A percentile compares a stretch with the other conserved stretches of the same genome.
Conservation (phyloP, 2,888 invertebrate genomes). For the Tetropium fuscum region DNA sequence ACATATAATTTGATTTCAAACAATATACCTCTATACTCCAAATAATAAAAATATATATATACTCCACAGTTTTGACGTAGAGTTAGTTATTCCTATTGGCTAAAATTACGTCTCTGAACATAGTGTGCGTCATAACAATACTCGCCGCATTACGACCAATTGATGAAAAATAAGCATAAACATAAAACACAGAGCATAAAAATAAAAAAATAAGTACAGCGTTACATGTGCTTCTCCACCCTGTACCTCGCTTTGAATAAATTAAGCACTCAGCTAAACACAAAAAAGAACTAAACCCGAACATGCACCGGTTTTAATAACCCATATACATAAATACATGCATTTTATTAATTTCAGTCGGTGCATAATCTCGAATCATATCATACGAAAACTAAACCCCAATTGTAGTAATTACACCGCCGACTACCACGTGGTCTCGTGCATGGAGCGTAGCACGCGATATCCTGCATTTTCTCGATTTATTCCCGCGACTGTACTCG, state of each 20-base stretch:
- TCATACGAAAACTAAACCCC: conserved; percentile 20
- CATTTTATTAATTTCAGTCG: conserved; percentile 19
- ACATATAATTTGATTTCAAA: too few species aligned
- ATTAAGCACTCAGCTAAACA: conserved; percentile 1
- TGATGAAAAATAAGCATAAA: background rate
- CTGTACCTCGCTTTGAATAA: background rate
- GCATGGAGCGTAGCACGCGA: conserved; percentile 14
- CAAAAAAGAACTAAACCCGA: background rate
- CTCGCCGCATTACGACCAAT: too few species aligned
- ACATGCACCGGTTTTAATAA: conserved; percentile 8
- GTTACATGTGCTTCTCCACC: too few species aligned
- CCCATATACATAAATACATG: conserved; percentile 12
- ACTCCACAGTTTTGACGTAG: too few species aligned
- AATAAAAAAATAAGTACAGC: too few species aligned
- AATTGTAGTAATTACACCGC: conserved; percentile 19
- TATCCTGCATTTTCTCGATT: conserved; percentile 13
- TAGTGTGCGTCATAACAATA: too few species aligned
- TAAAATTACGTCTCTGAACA: too few species aligned
- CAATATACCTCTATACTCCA: too few species aligned
- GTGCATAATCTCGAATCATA: conserved; percentile 15
- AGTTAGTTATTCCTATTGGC: too few species aligned
- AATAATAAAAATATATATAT: too few species aligned
- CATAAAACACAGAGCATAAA: background rate
- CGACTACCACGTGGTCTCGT: conserved; percentile 15
- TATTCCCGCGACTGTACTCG: conserved; percentile 31